A percentile compares a stretch with the other conserved stretches of the same genome.
Conservation (phyloP, 2,797 vertebrate genomes). For the Microhierax caerulescens region DNA sequence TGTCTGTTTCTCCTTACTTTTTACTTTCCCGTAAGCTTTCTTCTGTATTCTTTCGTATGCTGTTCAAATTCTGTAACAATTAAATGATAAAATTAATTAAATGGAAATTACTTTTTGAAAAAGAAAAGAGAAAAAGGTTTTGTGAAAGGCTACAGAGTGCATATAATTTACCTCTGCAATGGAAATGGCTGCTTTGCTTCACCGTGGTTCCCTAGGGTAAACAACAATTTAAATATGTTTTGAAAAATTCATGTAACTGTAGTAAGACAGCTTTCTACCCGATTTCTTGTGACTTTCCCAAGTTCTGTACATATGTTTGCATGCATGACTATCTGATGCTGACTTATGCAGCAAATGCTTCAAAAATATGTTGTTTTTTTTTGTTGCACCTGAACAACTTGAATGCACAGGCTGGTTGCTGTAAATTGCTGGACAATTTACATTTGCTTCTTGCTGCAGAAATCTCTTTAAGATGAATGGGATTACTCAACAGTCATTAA, state of each 20-base stretch:
- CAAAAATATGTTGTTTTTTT: not conserved
- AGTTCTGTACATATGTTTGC: not conserved
- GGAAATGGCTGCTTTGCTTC: slow-evolving; percentile 9
- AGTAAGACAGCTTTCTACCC: not conserved
- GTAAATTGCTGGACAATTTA: not conserved
- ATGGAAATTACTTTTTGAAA: slow-evolving; percentile 43
- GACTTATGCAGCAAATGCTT: not conserved
- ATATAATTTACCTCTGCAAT: not conserved
- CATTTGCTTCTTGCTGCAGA: not conserved
- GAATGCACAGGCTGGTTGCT: not conserved
- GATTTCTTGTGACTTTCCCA: not conserved
- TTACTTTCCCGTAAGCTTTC: not conserved
- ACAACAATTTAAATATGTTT: slow-evolving; percentile 36
- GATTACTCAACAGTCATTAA: not conserved
- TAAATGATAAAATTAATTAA: slow-evolving; percentile 67
- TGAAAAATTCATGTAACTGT: not conserved
- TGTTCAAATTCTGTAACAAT: slow-evolving; percentile 41
- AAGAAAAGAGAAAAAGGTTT: not conserved
- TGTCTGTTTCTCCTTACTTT: not conserved
- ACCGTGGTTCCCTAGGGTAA: slow-evolving; percentile 7
- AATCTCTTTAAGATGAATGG: not conserved
- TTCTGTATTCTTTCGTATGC: not conserved
- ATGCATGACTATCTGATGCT: not conserved
- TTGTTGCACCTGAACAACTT: not conserved
- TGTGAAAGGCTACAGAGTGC: not conserved